phyloP scores from a whole-genome alignment of 2,888 invertebrate species.

The Stegana nigrithorax region DNA sequence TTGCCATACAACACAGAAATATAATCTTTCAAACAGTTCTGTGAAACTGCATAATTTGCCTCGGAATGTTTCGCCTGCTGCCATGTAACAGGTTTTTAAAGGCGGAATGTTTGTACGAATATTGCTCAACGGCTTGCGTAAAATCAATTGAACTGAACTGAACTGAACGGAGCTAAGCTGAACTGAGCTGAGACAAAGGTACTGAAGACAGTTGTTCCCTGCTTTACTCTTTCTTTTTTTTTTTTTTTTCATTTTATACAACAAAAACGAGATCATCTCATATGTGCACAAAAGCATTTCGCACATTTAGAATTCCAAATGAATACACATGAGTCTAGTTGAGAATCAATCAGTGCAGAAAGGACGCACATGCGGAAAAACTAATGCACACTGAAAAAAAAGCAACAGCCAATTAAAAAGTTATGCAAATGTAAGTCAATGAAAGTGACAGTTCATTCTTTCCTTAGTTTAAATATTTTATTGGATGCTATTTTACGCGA shows the following conservation, averaged over 20 bases:
- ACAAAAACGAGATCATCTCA: constrained; percentile 56
- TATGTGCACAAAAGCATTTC: constrained; percentile 53
- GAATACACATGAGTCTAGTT: constrained; percentile 38
- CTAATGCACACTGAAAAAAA: too few species aligned
- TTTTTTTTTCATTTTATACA: background rate
- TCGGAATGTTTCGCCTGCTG: constrained; percentile 51
- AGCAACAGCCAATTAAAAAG: too few species aligned
- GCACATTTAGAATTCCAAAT: constrained; percentile 54
- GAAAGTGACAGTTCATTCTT: too few species aligned
- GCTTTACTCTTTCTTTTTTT: background rate
- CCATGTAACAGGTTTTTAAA: background rate
- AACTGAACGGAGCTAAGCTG: too few species aligned
- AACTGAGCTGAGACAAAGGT: too few species aligned
- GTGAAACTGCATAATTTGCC: constrained; percentile 54
- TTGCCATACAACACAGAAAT: constrained; percentile 10
- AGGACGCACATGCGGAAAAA: background rate
- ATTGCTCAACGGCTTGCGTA: constrained; percentile 2
- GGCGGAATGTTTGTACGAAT: constrained; percentile 7
- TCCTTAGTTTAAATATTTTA: too few species aligned
- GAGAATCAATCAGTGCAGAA: constrained; percentile 13
- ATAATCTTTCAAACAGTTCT: constrained; percentile 35
- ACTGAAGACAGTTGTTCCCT: background rate
- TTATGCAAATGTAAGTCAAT: too few species aligned
- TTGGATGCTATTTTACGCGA: too few species aligned
- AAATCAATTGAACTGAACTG: background rate